Conservation (phyloP, 2,888 invertebrate genomes). For the Melipona beecheii region DNA sequence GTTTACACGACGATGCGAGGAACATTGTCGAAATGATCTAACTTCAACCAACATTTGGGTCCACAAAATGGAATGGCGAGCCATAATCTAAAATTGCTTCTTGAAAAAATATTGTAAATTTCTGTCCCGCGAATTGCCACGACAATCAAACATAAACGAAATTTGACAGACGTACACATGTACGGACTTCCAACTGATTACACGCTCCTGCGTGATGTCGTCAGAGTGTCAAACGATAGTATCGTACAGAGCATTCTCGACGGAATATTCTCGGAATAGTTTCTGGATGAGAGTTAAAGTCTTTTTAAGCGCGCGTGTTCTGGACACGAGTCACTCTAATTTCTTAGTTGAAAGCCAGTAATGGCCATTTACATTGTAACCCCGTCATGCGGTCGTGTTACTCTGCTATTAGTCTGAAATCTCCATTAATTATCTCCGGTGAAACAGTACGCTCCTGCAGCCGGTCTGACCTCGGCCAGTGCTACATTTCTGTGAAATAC, state of each 20-base stretch:
- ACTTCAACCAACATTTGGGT: too few relatives aligned
- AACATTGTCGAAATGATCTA: too few relatives aligned
- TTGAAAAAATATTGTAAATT: too few relatives aligned
- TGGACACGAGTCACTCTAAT: conserved; percentile 50
- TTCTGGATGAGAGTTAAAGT: conserved; percentile 21
- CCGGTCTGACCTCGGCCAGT: conserved; percentile 55
- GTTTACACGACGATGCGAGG: too few relatives aligned
- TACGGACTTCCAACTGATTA: too few relatives aligned
- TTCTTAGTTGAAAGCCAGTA: conserved; percentile 58
- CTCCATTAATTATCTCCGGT: conserved; percentile 73
- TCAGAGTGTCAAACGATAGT: not conserved
- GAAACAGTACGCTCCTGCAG: conserved; percentile 67
- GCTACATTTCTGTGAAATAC: conserved; percentile 72
- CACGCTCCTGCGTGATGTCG: not conserved
- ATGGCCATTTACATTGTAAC: conserved; percentile 57
- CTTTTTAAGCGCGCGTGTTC: conserved; percentile 10
- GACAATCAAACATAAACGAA: too few relatives aligned
- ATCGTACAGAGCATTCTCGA: not conserved
- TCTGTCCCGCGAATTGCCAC: too few relatives aligned
- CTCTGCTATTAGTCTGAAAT: conserved; percentile 71
- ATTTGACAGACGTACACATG: too few relatives aligned
- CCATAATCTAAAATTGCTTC: too few relatives aligned
- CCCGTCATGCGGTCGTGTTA: conserved; percentile 67
- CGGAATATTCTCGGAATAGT: not conserved
- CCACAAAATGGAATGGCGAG: too few relatives aligned